Conservation (phyloP, 37 sponge, comb jelly and placozoan species). For the Cliona cf. orientalis region DNA sequence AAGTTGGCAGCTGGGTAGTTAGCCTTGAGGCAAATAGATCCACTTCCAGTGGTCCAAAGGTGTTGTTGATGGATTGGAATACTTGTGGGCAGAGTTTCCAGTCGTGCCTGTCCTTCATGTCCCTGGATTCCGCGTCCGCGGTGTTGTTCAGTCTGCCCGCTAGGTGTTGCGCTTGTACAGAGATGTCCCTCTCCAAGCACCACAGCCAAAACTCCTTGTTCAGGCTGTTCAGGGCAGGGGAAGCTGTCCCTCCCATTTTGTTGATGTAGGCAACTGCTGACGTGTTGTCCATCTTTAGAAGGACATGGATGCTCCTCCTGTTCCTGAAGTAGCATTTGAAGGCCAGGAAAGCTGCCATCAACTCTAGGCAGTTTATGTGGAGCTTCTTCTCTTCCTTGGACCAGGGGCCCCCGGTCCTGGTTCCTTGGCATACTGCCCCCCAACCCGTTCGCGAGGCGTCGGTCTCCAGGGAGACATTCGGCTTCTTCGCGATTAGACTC, state of each 20-base stretch:
- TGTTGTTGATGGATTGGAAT: constrained; percentile 10
- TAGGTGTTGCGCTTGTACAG: constrained; percentile 34
- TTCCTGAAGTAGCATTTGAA: constrained; percentile 37
- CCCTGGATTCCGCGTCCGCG: constrained; percentile 49
- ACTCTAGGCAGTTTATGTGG: constrained; percentile 75
- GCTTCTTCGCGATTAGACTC: not conserved
- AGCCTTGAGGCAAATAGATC: constrained; percentile 51
- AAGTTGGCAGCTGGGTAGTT: constrained; percentile 19
- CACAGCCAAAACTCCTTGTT: constrained; percentile 46
- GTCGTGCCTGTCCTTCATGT: constrained; percentile 36
- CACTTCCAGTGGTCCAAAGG: constrained; percentile 12
- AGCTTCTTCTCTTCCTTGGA: constrained; percentile 17
- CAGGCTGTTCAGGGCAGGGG: constrained; percentile 12
- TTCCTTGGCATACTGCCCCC: constrained; percentile 39
- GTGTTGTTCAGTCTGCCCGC: constrained; percentile 25
- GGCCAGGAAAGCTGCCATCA: constrained; percentile 50
- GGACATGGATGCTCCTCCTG: constrained; percentile 15
- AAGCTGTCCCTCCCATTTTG: constrained; percentile 47
- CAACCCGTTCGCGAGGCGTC: constrained; percentile 61
- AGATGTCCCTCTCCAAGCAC: constrained; percentile 49
- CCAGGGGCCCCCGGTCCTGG: constrained; percentile 62
- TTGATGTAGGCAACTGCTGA: constrained; percentile 52
- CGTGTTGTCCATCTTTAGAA: constrained; percentile 46
- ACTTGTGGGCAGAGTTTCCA: constrained; percentile 36
- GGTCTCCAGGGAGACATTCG: constrained; percentile 19